A percentile compares a stretch with the other conserved stretches of the same genome.
Evolutionary conservation across 1,140 invertebrate species (phyloP).

Genomic region (Drosophila eugracilis): DNA sequence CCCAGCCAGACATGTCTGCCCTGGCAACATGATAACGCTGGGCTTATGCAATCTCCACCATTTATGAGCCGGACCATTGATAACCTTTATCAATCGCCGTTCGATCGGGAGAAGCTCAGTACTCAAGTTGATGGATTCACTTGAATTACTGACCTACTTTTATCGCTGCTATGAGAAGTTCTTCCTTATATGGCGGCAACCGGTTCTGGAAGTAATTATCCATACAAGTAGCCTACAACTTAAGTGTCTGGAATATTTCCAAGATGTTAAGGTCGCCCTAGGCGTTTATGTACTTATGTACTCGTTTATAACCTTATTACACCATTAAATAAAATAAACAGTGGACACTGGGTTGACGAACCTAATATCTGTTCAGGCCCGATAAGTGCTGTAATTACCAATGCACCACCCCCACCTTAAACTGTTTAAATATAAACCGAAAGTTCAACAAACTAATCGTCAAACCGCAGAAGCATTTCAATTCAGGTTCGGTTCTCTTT

Average conservation of each 20-base stretch:
- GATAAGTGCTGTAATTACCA: neutral
- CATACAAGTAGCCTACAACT: neutral
- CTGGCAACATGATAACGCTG: slow-evolving; percentile 37
- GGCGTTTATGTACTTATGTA: neutral
- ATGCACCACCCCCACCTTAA: slow-evolving; percentile 16
- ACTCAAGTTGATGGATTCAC: slow-evolving; percentile 7
- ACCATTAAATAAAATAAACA: slow-evolving; percentile 8
- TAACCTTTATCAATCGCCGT: slow-evolving; percentile 39
- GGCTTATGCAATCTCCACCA: slow-evolving; percentile 33
- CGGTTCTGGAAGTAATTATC: slow-evolving; percentile 63
- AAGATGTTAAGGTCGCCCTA: slow-evolving; percentile 11
- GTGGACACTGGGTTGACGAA: neutral
- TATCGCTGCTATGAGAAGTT: slow-evolving; percentile 38
- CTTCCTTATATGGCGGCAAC: slow-evolving; percentile 42
- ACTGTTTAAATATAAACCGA: slow-evolving; percentile 44
- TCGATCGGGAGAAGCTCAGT: slow-evolving; percentile 4
- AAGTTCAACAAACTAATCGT: slow-evolving; percentile 53
- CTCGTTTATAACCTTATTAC: too few relatives aligned
- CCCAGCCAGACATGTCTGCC: slow-evolving; percentile 50
- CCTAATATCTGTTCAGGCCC: neutral
- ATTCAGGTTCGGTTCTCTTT: slow-evolving; percentile 36
- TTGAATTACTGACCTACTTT: slow-evolving; percentile 73
- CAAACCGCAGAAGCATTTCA: slow-evolving; percentile 33
- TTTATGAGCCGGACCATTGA: slow-evolving; percentile 39
- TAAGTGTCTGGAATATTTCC: slow-evolving; percentile 23